phyloP scores from a whole-genome alignment of 2,797 vertebrate species.

The Gephyroberyx darwinii region DNA sequence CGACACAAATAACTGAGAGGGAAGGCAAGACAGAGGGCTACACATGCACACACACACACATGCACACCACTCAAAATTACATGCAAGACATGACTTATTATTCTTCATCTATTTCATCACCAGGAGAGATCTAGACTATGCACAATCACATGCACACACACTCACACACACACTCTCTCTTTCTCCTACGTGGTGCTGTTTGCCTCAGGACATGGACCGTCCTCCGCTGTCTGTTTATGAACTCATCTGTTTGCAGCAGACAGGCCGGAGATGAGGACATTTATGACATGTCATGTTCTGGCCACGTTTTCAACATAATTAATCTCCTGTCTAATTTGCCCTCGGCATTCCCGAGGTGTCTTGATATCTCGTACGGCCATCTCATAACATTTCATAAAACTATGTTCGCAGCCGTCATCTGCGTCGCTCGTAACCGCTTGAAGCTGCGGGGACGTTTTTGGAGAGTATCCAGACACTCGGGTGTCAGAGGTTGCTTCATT shows the following conservation, averaged over 20 bases:
- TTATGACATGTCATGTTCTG: constrained; percentile 55
- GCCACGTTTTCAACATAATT: constrained; percentile 62
- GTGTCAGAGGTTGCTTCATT: constrained; percentile 22
- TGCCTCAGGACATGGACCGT: constrained; percentile 62
- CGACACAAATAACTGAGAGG: constrained; percentile 33
- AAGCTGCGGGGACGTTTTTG: constrained; percentile 15
- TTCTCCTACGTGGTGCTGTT: constrained; percentile 17
- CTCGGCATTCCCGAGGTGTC: constrained; percentile 44
- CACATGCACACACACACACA: neutral
- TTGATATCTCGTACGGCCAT: constrained; percentile 58
- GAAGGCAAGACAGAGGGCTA: neutral
- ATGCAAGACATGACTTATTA: constrained; percentile 35
- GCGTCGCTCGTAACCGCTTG: constrained; percentile 51
- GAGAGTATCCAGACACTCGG: neutral
- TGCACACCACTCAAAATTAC: constrained; percentile 3
- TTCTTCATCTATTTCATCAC: constrained; percentile 40
- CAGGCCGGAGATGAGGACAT: constrained; percentile 66
- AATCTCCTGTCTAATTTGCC: constrained; percentile 71
- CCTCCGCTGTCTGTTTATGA: constrained; percentile 70
- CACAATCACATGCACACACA: constrained; percentile 18
- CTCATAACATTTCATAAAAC: constrained; percentile 49
- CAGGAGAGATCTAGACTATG: constrained; percentile 10
- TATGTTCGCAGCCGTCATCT: constrained; percentile 27
- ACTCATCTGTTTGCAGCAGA: constrained; percentile 72
- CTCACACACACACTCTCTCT: neutral